Conservation (phyloP, 2,797 vertebrate species). For the Odontamblyopus lacepedii region DNA sequence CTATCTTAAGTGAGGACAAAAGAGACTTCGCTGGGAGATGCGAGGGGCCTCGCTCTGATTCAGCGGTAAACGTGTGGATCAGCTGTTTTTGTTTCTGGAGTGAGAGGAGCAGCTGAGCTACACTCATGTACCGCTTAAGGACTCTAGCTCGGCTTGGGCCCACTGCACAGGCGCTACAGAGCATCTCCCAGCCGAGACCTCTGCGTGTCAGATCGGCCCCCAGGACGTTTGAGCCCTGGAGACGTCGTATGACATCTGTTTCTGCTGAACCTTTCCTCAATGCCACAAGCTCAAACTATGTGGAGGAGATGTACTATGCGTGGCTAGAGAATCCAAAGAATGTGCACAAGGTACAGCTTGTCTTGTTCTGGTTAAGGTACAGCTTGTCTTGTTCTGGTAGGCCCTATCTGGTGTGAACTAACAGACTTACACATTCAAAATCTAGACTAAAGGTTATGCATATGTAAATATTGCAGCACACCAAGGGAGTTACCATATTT, state of each 20-base stretch:
- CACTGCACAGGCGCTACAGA: conserved; percentile 78
- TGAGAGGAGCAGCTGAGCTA: conserved; percentile 42
- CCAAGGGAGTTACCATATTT: neutral
- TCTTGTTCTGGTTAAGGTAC: conserved; percentile 79
- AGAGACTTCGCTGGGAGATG: neutral
- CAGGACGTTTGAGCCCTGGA: conserved; percentile 82
- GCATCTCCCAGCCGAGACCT: conserved; percentile 69
- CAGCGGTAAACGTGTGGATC: neutral
- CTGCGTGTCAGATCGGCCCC: conserved; percentile 33
- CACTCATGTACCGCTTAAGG: conserved; percentile 90
- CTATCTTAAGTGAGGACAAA: conserved; percentile 1
- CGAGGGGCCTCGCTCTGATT: conserved; percentile 6
- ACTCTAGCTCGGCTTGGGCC: conserved; percentile 87
- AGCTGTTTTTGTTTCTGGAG: conserved; percentile 12
- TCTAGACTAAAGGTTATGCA: conserved; percentile 30
- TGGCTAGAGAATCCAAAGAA: conserved; percentile 95
- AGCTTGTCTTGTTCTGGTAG: conserved; percentile 39
- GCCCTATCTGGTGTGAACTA: neutral
- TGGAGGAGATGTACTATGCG: conserved; percentile 95
- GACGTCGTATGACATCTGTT: conserved; percentile 79
- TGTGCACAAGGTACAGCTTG: conserved; percentile 92
- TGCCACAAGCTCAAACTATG: conserved; percentile 92
- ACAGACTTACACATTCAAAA: conserved; percentile 1
- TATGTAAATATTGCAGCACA: conserved; percentile 8
- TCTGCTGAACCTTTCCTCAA: conserved; percentile 90